Percentiles rank a stretch among this genome's conserved stretches.
These are phyloP conservation scores for Phrynocephalus versicolor DNA, from an alignment of 2,113 vertebrate genomes.

Conservation along the genomic window DNA sequence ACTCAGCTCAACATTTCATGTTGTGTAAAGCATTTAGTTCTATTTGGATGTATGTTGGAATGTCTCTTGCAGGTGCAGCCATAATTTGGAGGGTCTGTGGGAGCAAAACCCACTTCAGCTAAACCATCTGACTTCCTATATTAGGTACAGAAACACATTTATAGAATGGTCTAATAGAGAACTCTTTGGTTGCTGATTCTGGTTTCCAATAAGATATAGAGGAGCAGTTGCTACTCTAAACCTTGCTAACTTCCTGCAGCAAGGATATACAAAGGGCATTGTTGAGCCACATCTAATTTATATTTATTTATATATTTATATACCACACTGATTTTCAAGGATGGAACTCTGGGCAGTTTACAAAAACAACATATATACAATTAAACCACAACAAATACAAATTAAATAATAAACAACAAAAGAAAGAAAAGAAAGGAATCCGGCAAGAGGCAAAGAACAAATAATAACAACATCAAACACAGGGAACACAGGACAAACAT, in stretches of 20 bases:
- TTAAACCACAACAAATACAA: no score
- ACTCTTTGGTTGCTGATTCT: not conserved
- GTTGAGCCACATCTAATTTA: not conserved
- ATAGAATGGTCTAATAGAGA: not conserved
- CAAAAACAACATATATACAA: no score
- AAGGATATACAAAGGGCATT: not conserved
- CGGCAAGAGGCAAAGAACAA: no score
- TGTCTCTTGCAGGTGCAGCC: not conserved
- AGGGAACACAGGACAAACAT: no score
- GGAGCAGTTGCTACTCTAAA: not conserved
- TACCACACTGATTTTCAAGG: no score
- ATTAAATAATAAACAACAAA: no score
- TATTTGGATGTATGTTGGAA: not conserved
- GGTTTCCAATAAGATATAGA: not conserved
- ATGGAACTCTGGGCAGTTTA: no score
- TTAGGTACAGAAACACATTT: not conserved
- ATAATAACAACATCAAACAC: no score
- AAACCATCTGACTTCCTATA: not conserved
- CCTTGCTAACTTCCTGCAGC: not conserved
- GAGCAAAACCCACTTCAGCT: not conserved
- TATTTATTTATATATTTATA: no score
- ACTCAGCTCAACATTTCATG: not conserved
- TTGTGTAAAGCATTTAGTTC: not conserved
- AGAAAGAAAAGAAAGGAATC: no score
- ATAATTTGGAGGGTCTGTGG: not conserved